These are phyloP conservation scores for Caenorhabditis wallacei DNA, from an alignment of 2,888 invertebrate genomes.

Conservation along the genomic window DNA sequence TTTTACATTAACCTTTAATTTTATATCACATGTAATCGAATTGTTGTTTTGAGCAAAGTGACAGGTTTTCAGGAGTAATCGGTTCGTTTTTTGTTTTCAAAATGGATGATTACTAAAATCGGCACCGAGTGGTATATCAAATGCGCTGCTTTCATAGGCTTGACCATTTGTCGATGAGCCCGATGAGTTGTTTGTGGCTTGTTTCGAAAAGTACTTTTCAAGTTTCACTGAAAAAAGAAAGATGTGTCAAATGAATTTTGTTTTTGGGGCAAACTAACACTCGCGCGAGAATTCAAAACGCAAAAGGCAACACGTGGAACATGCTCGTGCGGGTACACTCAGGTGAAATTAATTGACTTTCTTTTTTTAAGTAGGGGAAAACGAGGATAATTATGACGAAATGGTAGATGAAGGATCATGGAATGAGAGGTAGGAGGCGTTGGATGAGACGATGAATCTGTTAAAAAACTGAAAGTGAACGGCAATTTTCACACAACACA, in stretches of 20 bases:
- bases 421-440: background rate
- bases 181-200: slow-evolving; percentile 50
- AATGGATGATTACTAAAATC: slow-evolving; percentile 61
- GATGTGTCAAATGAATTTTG: background rate
- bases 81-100: background rate
- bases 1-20: slow-evolving; percentile 1
- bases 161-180: slow-evolving; percentile 27
- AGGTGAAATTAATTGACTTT: background rate
- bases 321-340: slow-evolving; percentile 27
- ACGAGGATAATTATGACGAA: background rate
- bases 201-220: slow-evolving; percentile 83
- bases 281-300: background rate
- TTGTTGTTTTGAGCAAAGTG: slow-evolving; percentile 42
- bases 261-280: slow-evolving; percentile 10
- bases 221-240: slow-evolving; percentile 80
- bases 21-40: slow-evolving; percentile 35
- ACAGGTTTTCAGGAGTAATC: background rate
- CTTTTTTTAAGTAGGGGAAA: background rate
- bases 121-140: slow-evolving; percentile 58
- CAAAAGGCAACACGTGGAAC: slow-evolving; percentile 17
- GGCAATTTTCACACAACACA: slow-evolving; percentile 27
- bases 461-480: slow-evolving; percentile 5
- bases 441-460: background rate
- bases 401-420: no score
- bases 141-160: slow-evolving; percentile 40